phyloP scores from a whole-genome alignment of 2,113 vertebrate species.

The Electrona antarctica region DNA sequence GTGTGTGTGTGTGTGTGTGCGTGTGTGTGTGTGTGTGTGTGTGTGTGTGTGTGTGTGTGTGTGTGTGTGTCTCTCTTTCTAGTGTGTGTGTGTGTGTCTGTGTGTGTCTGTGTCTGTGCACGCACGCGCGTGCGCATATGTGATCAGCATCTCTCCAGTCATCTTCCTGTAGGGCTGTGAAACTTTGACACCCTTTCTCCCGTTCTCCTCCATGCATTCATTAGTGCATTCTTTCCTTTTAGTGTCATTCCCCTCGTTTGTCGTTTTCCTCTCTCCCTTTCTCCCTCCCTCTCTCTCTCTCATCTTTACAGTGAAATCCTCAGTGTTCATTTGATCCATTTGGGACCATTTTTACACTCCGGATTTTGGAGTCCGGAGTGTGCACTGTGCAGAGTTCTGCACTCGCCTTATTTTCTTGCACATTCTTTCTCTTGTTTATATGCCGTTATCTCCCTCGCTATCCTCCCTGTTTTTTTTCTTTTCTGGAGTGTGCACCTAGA shows the following conservation, averaged over 20 bases:
- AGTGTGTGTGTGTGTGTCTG: no score
- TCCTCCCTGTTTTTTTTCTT: conserved; percentile 18
- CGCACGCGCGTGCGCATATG: not conserved
- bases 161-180: not conserved
- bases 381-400: no score
- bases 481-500: conserved; percentile 16
- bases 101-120: no score
- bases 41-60: not conserved
- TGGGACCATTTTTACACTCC: not conserved
- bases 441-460: conserved; percentile 25
- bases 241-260: not conserved
- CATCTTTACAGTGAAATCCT: not conserved
- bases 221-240: not conserved
- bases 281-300: not conserved
- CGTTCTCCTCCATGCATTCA: not conserved
- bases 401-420: conserved; percentile 5
- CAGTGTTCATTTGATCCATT: no score
- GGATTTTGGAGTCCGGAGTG: no score
- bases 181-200: conserved; percentile 5
- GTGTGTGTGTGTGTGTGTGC: conserved; percentile 25
- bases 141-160: not conserved
- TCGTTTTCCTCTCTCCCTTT: not conserved
- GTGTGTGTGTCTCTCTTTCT: no score
- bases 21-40: conserved; percentile 1
- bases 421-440: conserved; percentile 31